phyloP scores from a whole-genome alignment of 2,888 invertebrate species.

The Escarpia spicata region DNA sequence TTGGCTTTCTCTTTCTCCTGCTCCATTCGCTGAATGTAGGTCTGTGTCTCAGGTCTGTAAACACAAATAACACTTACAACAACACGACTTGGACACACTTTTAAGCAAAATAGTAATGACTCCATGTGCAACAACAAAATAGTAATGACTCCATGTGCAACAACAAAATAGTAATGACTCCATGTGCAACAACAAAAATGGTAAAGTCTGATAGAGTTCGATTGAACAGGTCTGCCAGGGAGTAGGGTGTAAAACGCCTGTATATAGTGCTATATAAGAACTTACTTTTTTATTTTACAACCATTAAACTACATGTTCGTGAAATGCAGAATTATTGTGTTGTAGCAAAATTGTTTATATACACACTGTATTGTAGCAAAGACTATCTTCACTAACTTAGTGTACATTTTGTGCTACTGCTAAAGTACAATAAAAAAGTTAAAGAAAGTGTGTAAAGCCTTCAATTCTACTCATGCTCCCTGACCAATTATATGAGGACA shows the following conservation, averaged over 20 bases:
- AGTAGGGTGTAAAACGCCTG: too few species aligned
- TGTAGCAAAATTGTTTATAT: not conserved
- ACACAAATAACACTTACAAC: not conserved
- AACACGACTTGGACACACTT: not conserved
- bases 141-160: too few species aligned
- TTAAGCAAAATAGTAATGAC: too few species aligned
- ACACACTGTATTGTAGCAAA: not conserved
- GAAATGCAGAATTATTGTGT: too few species aligned
- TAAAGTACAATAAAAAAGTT: too few species aligned
- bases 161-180: too few species aligned
- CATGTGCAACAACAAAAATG: too few species aligned
- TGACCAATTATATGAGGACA: not conserved
- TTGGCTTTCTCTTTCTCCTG: constrained; percentile 86
- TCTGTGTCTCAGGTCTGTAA: constrained; percentile 89
- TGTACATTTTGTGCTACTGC: not conserved
- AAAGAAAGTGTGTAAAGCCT: not conserved
- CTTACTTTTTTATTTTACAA: too few species aligned
- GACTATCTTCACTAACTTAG: not conserved
- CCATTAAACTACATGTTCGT: not conserved
- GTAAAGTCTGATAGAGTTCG: too few species aligned
- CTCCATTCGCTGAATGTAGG: constrained; percentile 92
- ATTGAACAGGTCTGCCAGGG: too few species aligned
- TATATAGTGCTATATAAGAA: too few species aligned
- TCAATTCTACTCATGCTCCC: not conserved
- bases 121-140: too few species aligned